Base-by-base conservation (phyloP, 37 sponge, comb jelly and placozoan genomes). In the Haliclona indistincta region DNA sequence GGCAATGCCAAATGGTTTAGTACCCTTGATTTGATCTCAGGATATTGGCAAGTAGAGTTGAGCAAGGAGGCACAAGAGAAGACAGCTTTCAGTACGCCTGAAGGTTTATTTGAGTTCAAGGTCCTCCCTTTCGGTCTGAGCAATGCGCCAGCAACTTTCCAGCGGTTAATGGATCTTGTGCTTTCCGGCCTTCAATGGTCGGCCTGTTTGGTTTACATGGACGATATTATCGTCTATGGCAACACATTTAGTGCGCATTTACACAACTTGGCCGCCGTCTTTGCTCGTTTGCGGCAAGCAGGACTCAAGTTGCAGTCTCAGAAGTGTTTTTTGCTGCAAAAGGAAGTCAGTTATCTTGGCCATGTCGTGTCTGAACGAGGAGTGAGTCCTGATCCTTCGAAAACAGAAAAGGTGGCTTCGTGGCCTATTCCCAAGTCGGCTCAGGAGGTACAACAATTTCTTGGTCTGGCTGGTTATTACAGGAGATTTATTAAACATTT, bases 21-120 rank as follows among this genome's bases (percentile, higher is more conserved):
- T 15, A 35, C 74, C 28, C 64, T 71, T 22, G 86, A 85, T 55
- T 43, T 77, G 0, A 53, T 68, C 20, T 53, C 58, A 3, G 86
- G 78, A 19, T 84, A 64, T 41, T 79, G 79, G 73, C 80, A 79
- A 62, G 54, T 86, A 35, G 67, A 66, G 30, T 23, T 78, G 41
- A 45, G 61, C n/a, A 43, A 54, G 19, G 45, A 37, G 10, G 70
- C 70, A 30, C 72, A 39, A n/a, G 37, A 71, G 35, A 71, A 78
- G 60, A 75, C 79, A 42, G 80, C 79, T 4, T 86, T 86, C 67
- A 73, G 73, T 34, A 86, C 86, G 1, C 67, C 41, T 13, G 28
- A 51, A 42, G 81, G 71, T 15, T 35, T 80, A 20, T 80, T 40
- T 37, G 80, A 86, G 69, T 74, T 73, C 26, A 55, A 45, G 51